Evolutionary conservation across 1,140 invertebrate genomes (phyloP), one percentile per base, ranked within the genome.

Genomic region (Cephus cinctus): DNA sequence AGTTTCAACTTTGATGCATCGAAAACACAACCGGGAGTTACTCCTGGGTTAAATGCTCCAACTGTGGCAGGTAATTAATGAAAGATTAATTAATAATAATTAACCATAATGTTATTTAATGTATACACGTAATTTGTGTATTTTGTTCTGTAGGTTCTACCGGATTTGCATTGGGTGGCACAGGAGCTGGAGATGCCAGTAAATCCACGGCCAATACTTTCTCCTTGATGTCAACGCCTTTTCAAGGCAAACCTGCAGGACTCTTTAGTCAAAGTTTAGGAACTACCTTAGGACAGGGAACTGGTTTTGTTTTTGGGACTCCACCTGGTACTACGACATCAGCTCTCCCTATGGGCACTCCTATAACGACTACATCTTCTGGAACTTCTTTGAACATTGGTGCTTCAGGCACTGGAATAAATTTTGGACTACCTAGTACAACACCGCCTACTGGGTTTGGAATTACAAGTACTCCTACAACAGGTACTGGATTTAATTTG

Each of bases 11-110:
- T 61, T 31, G 62, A 64, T 40, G 35, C 57, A 12, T 43, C 61
- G 19, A 71, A 70, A 20, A 64, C 69, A 16, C 71, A 73, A 20
- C 18, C 65, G 2, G 61, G 36, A n/a, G 57, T 54, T 40, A 63
- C 69, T 8, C 70, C 70, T 54, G n/a, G n/a, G n/a, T n/a, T n/a
- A n/a, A n/a, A n/a, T n/a, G 62, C 61, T 18, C 61, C 69, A 19
- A 54, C 59, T 22, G 66, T 68, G 9, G 54, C 63, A 31, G 57
- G 73, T 38, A 63, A 43, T 43, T 19, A 11, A 31, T 15, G 14
- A 3, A 20, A 20, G 19, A 46, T 32, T 21, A 19, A 20, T 5
- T 36, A 27, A 34, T n/a, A 35, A 20, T 4, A 35, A 35, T 35
- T 35, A 4, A 14, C 18, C 4, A 35, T n/a, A 35, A 4, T 35